These are phyloP conservation scores for Automeris io DNA, from an alignment of 2,888 invertebrate genomes.

Conservation along the genomic window DNA sequence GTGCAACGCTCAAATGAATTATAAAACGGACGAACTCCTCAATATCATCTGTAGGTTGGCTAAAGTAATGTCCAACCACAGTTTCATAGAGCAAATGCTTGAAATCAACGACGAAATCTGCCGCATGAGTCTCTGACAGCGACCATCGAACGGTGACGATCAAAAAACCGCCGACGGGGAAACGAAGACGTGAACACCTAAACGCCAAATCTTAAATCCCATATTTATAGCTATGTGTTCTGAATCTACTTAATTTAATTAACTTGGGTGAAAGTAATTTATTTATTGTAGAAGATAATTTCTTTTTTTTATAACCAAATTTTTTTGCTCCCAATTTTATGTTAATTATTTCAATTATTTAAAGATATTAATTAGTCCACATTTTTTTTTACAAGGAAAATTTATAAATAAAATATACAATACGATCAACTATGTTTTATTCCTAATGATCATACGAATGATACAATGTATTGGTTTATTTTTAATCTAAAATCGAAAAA, in stretches of 20 bases:
- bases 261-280: too few species aligned
- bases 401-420: slow-evolving; percentile 10
- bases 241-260: too few species aligned
- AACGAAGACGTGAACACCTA: too few species aligned
- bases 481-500: slow-evolving; percentile 45
- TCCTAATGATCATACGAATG: slow-evolving; percentile 43
- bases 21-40: slow-evolving; percentile 79
- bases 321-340: too few species aligned
- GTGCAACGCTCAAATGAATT: slow-evolving; percentile 85
- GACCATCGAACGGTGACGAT: slow-evolving; percentile 30
- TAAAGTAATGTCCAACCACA: slow-evolving; percentile 81
- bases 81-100: slow-evolving; percentile 85
- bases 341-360: too few species aligned
- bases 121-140: slow-evolving; percentile 80
- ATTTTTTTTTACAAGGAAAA: too few species aligned
- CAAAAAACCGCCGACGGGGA: slow-evolving; percentile 35
- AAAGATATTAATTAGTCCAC: too few species aligned
- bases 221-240: too few species aligned
- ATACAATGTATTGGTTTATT: slow-evolving; percentile 37
- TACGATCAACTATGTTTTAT: slow-evolving; percentile 38
- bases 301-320: too few species aligned
- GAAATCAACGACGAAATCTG: slow-evolving; percentile 89
- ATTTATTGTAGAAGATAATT: too few species aligned
- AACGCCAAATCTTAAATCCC: too few species aligned
- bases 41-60: slow-evolving; percentile 81